Conservation (phyloP, 2,113 vertebrate species). For the Rallus limicola region DNA sequence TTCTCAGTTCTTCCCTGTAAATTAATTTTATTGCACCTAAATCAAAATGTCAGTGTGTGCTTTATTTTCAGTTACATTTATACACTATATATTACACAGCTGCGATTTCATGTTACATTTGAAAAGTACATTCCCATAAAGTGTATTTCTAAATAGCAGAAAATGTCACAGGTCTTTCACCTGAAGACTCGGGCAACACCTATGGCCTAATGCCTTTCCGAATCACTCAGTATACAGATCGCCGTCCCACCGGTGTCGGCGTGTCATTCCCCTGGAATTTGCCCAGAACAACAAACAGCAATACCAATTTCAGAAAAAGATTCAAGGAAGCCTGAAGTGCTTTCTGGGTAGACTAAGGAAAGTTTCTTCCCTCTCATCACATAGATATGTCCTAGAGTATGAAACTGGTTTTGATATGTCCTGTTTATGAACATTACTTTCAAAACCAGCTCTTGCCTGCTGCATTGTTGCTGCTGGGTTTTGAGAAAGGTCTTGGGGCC, state of each 20-base stretch:
- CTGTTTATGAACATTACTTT: background rate
- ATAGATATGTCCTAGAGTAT: background rate
- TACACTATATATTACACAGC: background rate
- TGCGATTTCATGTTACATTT: slow-evolving; percentile 43
- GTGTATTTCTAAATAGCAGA: slow-evolving; percentile 30
- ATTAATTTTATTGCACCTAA: slow-evolving; percentile 67
- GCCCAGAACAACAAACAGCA: background rate
- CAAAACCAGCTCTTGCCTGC: background rate
- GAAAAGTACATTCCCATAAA: background rate
- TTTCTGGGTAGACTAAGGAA: background rate
- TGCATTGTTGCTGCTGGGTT: background rate
- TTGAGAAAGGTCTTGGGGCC: background rate
- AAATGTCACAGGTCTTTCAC: slow-evolving; percentile 10
- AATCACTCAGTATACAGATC: background rate
- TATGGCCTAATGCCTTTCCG: background rate
- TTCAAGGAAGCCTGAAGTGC: background rate
- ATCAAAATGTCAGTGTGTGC: slow-evolving; percentile 58
- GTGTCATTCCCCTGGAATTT: background rate
- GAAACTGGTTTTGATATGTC: background rate
- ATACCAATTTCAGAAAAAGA: background rate
- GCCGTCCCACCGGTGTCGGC: background rate
- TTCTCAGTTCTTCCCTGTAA: slow-evolving; percentile 57
- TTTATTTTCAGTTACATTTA: slow-evolving; percentile 62
- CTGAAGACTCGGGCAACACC: background rate
- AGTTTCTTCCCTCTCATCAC: background rate